Evolutionary conservation across 1,140 invertebrate genomes (phyloP).

Genomic region (Drosophila ercepeae): DNA sequence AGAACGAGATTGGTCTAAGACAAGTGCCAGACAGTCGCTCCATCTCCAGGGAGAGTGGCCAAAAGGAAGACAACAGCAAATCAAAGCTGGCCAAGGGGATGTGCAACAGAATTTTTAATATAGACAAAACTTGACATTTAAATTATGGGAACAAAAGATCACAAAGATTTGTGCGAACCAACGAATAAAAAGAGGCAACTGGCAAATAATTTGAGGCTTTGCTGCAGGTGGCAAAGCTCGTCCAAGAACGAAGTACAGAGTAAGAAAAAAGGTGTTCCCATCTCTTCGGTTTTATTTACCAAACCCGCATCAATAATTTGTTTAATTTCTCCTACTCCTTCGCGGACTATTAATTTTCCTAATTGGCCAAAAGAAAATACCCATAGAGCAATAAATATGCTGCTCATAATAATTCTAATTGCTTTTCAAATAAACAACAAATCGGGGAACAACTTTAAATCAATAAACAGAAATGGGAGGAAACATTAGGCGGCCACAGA

Average conservation of each 20-base stretch:
- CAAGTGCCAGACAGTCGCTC: constrained; percentile 45
- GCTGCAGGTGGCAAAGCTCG: constrained; percentile 55
- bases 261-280: not conserved
- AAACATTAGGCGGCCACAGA: constrained; percentile 55
- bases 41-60: constrained; percentile 15
- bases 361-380: constrained; percentile 29
- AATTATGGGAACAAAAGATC: constrained; percentile 74
- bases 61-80: constrained; percentile 27
- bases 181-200: constrained; percentile 18
- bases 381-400: constrained; percentile 72
- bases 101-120: constrained; percentile 67
- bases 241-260: constrained; percentile 11
- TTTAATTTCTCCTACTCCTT: constrained; percentile 35
- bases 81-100: constrained; percentile 11
- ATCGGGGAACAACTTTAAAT: constrained; percentile 21
- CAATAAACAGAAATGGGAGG: constrained; percentile 61
- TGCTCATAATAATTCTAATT: constrained; percentile 81
- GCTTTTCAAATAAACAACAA: constrained; percentile 80
- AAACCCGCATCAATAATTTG: constrained; percentile 28
- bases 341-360: constrained; percentile 47
- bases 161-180: constrained; percentile 41
- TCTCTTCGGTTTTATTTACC: not conserved
- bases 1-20: constrained; percentile 40
- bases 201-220: constrained; percentile 58
- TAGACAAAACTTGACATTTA: constrained; percentile 79